These are phyloP conservation scores for Malthinus seriepunctatus DNA, from an alignment of 2,888 invertebrate genomes.

Conservation along the genomic window DNA sequence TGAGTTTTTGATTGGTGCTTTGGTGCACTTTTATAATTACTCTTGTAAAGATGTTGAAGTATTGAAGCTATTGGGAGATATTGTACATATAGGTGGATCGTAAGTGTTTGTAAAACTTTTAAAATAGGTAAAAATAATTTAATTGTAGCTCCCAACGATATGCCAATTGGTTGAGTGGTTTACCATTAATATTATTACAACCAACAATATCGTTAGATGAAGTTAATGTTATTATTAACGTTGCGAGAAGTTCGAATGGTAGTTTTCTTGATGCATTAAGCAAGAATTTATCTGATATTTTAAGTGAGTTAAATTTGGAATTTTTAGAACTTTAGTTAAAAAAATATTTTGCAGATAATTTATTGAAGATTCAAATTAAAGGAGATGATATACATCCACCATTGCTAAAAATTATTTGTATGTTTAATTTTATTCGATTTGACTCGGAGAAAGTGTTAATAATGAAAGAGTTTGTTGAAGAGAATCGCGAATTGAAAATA, in stretches of 20 bases:
- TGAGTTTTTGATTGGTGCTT: slow-evolving; percentile 7
- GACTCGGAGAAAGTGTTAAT: too few relatives aligned
- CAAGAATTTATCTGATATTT: neutral
- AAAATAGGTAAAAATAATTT: neutral
- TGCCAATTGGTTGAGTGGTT: neutral
- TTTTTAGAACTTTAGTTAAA: slow-evolving; percentile 3
- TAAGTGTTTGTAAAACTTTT: neutral
- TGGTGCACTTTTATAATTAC: neutral
- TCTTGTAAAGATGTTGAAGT: neutral
- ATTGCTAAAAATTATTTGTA: slow-evolving; percentile 8
- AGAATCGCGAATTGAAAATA: too few relatives aligned
- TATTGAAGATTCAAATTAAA: neutral
- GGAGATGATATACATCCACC: slow-evolving; percentile 10
- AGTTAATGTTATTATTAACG: neutral
- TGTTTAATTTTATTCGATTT: slow-evolving; percentile 4
- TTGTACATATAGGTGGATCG: neutral
- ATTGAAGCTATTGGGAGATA: slow-evolving; percentile 5
- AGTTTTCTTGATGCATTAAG: neutral
- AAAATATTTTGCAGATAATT: slow-evolving; percentile 3
- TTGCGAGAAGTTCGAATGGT: neutral
- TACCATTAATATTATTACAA: neutral
- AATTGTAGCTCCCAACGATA: neutral
- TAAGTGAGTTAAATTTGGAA: neutral
- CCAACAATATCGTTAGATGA: neutral
- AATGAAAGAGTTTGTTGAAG: too few relatives aligned